Evolutionary conservation across 2,113 vertebrate genomes (phyloP).

Genomic region (Gambusia holbrooki): DNA sequence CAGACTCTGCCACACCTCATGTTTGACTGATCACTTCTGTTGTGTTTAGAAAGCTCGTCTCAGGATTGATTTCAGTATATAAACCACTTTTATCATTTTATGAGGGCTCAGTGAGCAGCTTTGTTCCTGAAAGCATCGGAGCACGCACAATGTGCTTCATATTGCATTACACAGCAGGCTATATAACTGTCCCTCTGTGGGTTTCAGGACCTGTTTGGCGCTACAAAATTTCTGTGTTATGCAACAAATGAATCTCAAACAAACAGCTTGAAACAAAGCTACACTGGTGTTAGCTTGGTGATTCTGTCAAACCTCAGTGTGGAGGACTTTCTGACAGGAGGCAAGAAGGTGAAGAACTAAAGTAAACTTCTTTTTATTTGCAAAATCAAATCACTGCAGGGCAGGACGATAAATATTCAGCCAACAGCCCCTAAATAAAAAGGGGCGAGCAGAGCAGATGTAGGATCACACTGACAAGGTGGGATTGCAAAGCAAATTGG

Average conservation of each 20-base stretch:
- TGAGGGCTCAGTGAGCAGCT: constrained; percentile 48
- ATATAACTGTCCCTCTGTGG: constrained; percentile 50
- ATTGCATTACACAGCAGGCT: constrained; percentile 63
- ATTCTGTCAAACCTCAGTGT: constrained; percentile 14
- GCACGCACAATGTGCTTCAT: constrained; percentile 59
- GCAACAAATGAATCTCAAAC: constrained; percentile 59
- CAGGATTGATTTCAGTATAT: constrained; percentile 47
- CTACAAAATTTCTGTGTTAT: constrained; percentile 33
- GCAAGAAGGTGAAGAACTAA: neutral
- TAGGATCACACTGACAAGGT: neutral
- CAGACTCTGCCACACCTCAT: neutral
- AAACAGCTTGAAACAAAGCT: constrained; percentile 69
- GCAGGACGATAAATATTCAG: neutral
- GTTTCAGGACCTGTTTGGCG: constrained; percentile 50
- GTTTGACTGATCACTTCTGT: constrained; percentile 39
- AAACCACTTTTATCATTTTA: constrained; percentile 61
- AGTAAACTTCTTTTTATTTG: neutral
- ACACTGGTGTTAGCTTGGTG: constrained; percentile 36
- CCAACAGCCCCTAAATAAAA: neutral
- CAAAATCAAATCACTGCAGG: neutral
- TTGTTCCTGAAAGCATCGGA: constrained; percentile 58
- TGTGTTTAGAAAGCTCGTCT: constrained; percentile 34
- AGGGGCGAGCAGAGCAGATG: neutral
- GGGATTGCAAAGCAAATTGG: neutral
- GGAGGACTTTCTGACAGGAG: neutral